Evolutionary conservation across 1,140 invertebrate genomes (phyloP).

Genomic region (Trachelipus rathkii): DNA sequence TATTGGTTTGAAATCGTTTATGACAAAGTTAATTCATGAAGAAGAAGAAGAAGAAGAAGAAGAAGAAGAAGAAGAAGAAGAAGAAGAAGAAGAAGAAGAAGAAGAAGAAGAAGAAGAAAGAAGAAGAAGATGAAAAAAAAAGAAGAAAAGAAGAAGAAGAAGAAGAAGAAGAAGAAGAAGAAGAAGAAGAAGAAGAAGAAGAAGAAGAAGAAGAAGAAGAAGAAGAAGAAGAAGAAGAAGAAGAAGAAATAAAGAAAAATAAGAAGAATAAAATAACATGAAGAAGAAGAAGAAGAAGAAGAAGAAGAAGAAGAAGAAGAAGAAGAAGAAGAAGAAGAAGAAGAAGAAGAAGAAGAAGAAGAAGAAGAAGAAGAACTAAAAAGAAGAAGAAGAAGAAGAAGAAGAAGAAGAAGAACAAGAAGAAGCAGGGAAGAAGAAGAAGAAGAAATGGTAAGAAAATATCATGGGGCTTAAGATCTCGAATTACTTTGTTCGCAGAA

Average conservation of each 20-base stretch:
- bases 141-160: constrained; percentile 9
- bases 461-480: no score
- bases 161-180: constrained; percentile 9
- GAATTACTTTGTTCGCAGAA: no score
- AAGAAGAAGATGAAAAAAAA: background rate
- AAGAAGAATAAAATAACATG: no score
- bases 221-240: constrained; percentile 9
- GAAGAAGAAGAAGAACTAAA: no score
- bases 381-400: no score
- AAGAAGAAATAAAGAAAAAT: constrained; percentile 5
- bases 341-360: constrained; percentile 9
- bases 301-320: background rate
- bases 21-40: constrained; percentile 5
- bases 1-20: no score
- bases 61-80: constrained; percentile 8
- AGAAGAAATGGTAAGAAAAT: no score
- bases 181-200: constrained; percentile 9
- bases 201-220: constrained; percentile 9
- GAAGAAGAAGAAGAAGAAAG: no score
- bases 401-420: no score
- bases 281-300: constrained; percentile 9
- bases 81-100: constrained; percentile 9
- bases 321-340: constrained; percentile 9
- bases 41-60: constrained; percentile 9
- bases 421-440: no score